A percentile compares a stretch with the other conserved stretches of the same genome.
phyloP scores from a whole-genome alignment of 92 coral and sea anemone genomes.

The Zoanthus sansibaricus region DNA sequence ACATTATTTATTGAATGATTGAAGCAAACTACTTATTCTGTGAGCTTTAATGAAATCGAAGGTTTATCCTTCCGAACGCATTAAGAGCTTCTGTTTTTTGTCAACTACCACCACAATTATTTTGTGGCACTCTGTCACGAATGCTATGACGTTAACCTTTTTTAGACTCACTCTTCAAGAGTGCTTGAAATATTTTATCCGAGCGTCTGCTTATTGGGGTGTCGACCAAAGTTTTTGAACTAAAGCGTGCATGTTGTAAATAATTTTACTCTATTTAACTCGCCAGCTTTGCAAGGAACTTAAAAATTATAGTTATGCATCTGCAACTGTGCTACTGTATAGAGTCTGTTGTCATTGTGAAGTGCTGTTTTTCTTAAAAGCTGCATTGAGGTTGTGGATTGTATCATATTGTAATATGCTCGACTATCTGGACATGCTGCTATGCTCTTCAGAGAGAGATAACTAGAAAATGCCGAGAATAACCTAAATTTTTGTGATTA shows the following conservation, averaged over 20 bases:
- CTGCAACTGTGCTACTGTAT: not conserved
- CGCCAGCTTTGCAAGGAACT: not conserved
- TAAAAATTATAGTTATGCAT: not conserved
- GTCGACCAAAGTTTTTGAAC: not conserved
- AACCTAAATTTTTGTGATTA: constrained; percentile 20
- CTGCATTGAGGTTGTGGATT: constrained; percentile 24
- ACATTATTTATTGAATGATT: constrained; percentile 63
- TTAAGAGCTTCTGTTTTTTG: constrained; percentile 47
- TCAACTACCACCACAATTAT: constrained; percentile 32
- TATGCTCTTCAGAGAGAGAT: constrained; percentile 16
- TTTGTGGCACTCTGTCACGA: constrained; percentile 29
- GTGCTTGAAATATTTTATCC: constrained; percentile 23
- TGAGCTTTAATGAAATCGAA: not conserved
- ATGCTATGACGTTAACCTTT: constrained; percentile 13
- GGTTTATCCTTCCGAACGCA: not conserved
- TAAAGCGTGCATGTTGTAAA: not conserved
- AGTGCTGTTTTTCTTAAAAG: constrained; percentile 28
- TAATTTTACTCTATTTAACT: not conserved
- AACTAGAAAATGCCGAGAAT: constrained; percentile 34
- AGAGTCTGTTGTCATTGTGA: not conserved
- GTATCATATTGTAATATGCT: not conserved
- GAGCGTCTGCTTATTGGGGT: not conserved
- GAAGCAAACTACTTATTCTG: constrained; percentile 25
- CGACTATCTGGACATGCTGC: constrained; percentile 25
- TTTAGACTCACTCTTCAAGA: constrained; percentile 27